Percentiles rank a stretch among this genome's conserved stretches.
Evolutionary conservation across 2,797 vertebrate species (phyloP).

Genomic region (Macropus fuliginosus): DNA sequence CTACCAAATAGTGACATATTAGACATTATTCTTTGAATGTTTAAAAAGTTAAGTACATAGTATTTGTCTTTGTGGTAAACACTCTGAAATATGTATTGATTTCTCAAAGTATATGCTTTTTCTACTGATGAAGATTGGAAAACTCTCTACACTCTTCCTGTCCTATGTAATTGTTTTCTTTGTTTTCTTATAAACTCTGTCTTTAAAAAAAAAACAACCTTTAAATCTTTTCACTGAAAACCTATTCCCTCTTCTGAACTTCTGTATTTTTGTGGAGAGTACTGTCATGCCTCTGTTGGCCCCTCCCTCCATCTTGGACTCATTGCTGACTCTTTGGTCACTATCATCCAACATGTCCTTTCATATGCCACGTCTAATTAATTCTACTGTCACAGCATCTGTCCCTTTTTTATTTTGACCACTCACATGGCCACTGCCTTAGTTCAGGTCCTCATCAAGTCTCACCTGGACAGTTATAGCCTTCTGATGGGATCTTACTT

Average conservation of each 20-base stretch:
- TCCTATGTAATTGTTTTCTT: neutral
- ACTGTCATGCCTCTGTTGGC: neutral
- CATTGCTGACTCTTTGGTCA: neutral
- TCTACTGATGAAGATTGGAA: neutral
- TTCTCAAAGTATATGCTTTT: neutral
- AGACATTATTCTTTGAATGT: neutral
- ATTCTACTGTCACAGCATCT: neutral
- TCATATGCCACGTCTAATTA: too few species aligned
- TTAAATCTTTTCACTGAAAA: neutral
- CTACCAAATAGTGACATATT: neutral
- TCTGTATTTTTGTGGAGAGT: neutral
- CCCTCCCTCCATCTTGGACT: neutral
- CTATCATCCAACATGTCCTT: too few species aligned
- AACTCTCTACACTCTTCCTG: neutral
- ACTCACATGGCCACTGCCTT: neutral
- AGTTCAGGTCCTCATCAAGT: neutral
- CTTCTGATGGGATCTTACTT: neutral
- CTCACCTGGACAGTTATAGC: neutral
- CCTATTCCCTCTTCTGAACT: neutral
- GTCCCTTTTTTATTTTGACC: neutral
- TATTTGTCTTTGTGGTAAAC: conserved; percentile 19
- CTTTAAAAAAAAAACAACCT: neutral
- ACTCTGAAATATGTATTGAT: conserved; percentile 45
- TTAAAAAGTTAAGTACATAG: conserved; percentile 46
- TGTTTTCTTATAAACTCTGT: neutral